These are phyloP conservation scores for Graphium colonna DNA, from an alignment of 2,888 invertebrate genomes.

Conservation along the genomic window DNA sequence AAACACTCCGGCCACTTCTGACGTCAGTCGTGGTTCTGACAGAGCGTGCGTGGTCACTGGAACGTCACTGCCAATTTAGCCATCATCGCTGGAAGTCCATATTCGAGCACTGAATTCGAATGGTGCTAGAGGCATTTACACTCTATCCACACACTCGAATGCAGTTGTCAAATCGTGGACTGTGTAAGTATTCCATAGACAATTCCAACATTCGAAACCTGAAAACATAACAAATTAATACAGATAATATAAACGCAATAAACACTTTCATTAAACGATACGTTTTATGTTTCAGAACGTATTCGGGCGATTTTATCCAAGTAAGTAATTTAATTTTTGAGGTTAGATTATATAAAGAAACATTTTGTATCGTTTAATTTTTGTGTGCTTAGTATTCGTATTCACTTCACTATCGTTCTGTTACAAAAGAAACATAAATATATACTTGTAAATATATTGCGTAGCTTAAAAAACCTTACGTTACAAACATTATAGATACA, in stretches of 20 bases:
- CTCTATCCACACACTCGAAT: conserved; percentile 84
- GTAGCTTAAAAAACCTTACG: not conserved
- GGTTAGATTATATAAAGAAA: too few species aligned
- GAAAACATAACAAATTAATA: not conserved
- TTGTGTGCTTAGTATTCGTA: too few species aligned
- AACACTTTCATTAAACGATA: not conserved
- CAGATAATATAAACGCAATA: not conserved
- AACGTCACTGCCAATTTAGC: not conserved
- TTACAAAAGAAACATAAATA: not conserved
- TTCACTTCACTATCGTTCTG: too few species aligned
- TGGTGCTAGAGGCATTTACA: conserved; percentile 83
- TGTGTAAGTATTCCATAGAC: not conserved
- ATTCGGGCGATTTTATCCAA: too few species aligned
- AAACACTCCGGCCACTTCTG: not conserved
- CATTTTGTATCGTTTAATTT: too few species aligned
- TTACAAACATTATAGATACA: not conserved
- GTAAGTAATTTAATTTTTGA: too few species aligned
- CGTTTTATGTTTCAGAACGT: not conserved
- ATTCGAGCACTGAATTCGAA: conserved; percentile 83
- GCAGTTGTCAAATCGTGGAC: conserved; percentile 81
- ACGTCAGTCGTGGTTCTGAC: conserved; percentile 6
- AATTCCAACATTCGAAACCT: not conserved
- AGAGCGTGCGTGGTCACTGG: not conserved
- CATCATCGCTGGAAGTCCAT: conserved; percentile 46
- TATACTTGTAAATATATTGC: not conserved